Evolutionary conservation across 2,113 vertebrate species (phyloP).

Genomic region (Talpa occidentalis): DNA sequence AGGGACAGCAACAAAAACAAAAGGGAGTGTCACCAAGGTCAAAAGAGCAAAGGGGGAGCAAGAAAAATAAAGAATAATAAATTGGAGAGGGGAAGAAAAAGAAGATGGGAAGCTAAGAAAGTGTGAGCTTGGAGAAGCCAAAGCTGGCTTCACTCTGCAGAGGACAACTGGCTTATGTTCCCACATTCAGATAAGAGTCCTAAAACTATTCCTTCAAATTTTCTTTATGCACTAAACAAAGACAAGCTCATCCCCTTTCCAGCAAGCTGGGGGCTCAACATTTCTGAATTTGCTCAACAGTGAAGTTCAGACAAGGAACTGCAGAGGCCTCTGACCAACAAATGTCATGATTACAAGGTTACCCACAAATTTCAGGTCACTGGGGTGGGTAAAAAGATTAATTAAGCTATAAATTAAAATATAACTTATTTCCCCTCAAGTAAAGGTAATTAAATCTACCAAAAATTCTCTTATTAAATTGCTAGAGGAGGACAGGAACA

Average conservation of each 20-base stretch:
- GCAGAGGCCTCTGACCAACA: neutral
- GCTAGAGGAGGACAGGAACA: neutral
- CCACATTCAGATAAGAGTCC: neutral
- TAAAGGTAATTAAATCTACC: constrained; percentile 27
- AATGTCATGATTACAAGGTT: neutral
- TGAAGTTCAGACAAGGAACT: neutral
- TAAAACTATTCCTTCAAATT: neutral
- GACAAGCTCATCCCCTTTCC: neutral
- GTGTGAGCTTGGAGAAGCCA: neutral
- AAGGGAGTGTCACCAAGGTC: constrained; percentile 28
- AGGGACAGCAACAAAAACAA: constrained; percentile 29
- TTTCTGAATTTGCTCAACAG: neutral
- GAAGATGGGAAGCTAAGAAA: neutral
- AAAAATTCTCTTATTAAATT: neutral
- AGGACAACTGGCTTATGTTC: neutral
- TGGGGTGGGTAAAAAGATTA: neutral
- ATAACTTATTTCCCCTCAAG: neutral
- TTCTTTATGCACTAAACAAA: neutral
- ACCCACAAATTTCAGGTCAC: neutral
- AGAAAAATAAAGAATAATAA: neutral
- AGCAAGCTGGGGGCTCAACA: neutral
- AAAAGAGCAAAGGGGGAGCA: constrained; percentile 24
- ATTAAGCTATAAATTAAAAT: neutral
- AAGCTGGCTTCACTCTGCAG: neutral
- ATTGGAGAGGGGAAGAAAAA: rapidly evolving